Percentiles rank a stretch among this genome's conserved stretches.
Evolutionary conservation across 2,888 invertebrate species (phyloP).

Genomic region (Drosophila crucigera): DNA sequence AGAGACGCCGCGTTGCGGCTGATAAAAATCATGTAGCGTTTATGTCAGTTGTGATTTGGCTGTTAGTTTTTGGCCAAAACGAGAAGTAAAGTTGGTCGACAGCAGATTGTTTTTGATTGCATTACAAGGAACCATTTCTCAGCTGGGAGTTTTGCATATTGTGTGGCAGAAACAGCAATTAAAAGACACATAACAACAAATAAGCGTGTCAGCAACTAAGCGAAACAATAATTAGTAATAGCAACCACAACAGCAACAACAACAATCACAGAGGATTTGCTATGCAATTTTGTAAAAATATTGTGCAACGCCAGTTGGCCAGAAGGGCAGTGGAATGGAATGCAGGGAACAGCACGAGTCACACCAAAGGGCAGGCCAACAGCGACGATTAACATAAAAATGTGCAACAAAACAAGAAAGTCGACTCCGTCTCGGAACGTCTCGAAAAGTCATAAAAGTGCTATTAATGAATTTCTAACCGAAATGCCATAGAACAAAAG

Average conservation of each 20-base stretch:
- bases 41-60: slow-evolving; percentile 37
- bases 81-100: slow-evolving; percentile 5
- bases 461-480: slow-evolving; percentile 80
- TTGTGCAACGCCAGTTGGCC: slow-evolving; percentile 27
- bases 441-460: slow-evolving; percentile 74
- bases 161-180: slow-evolving; percentile 75
- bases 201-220: slow-evolving; percentile 78
- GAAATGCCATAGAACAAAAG: slow-evolving; percentile 56
- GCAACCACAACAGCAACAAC: slow-evolving; percentile 44
- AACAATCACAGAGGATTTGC: slow-evolving; percentile 13
- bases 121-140: slow-evolving; percentile 75
- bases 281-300: slow-evolving; percentile 56
- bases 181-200: slow-evolving; percentile 81
- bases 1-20: slow-evolving; percentile 63
- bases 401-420: slow-evolving; percentile 54
- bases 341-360: slow-evolving; percentile 16
- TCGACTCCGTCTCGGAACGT: slow-evolving; percentile 43
- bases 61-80: slow-evolving; percentile 30
- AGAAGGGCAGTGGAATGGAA: background rate
- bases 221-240: slow-evolving; percentile 82
- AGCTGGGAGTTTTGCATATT: slow-evolving; percentile 60
- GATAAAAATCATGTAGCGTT: slow-evolving; percentile 71
- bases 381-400: slow-evolving; percentile 76
- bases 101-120: slow-evolving; percentile 46
- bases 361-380: slow-evolving; percentile 50